Conservation (phyloP, 2,113 vertebrate genomes). For the Cephalopterus ornatus region DNA sequence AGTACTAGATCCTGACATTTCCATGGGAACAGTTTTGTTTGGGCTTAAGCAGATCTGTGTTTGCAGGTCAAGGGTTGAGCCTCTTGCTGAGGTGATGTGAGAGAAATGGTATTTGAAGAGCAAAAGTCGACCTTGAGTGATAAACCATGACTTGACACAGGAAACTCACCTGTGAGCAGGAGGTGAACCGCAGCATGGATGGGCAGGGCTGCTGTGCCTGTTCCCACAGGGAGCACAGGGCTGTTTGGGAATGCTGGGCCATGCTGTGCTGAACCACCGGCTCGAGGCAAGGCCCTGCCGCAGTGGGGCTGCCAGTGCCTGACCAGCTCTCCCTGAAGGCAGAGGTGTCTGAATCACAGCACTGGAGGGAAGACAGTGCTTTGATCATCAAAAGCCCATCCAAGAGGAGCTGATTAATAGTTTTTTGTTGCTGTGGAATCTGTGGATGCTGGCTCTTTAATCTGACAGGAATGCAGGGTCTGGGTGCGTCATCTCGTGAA, state of each 20-base stretch:
- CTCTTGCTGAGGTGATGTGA: neutral
- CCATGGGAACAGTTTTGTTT: neutral
- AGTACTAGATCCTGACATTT: neutral
- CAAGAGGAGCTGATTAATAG: constrained; percentile 15
- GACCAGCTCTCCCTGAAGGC: neutral
- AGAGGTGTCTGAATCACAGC: neutral
- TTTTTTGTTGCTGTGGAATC: constrained; percentile 43
- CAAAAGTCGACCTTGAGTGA: neutral
- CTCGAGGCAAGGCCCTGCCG: neutral
- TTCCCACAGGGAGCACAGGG: neutral
- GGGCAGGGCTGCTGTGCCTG: neutral
- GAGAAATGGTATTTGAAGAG: neutral
- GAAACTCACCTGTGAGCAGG: neutral
- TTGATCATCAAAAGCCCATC: constrained; percentile 11
- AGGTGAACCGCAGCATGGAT: neutral
- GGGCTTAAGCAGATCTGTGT: neutral
- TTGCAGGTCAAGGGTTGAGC: neutral
- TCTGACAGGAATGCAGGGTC: constrained; percentile 29
- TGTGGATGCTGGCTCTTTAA: constrained; percentile 33
- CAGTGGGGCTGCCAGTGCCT: fast-evolving
- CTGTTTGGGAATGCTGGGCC: neutral
- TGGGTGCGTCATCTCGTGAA: neutral
- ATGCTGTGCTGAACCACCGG: fast-evolving
- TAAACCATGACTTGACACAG: neutral
- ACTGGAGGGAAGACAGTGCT: neutral